Evolutionary conservation across 2,797 vertebrate species (phyloP), one percentile per base, ranked within the genome.

Genomic region (Pyrocephalus nanus): DNA sequence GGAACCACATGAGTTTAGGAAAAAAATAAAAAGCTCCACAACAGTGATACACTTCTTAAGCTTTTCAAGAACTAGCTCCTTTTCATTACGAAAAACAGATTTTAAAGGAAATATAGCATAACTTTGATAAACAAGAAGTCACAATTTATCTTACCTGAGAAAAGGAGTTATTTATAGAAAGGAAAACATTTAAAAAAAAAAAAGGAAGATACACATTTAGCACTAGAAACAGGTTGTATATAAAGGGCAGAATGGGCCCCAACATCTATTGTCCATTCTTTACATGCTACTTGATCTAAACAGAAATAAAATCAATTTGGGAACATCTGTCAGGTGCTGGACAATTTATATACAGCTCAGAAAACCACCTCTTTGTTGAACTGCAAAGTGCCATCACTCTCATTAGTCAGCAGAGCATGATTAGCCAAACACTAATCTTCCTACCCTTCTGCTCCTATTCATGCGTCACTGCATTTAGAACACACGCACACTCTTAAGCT

Each of bases 141-240:
- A 77, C 30, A 65, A 50, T 64, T 88, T 67, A 51, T 74, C 88
- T 92, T 88, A 93, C 92, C 90, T 92, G 92, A 53, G 45, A 93
- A 80, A 91, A 70, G 27, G 23, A 86, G 19, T 85, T 81, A 88
- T 3, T 76, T 45, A 93, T 0, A 82, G 54, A 65, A 89, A 67
- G 27, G 64, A 50, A 50, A 15, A 2, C 2, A 25, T 18, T 10
- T 20, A 38, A 61, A 58, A 54, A 11, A 11, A 55, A 34, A 29
- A 60, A 27, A 29, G 5, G 15, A 71, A 60, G 14, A 30, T 25
- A 69, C 0, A 36, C 43, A 71, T 54, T 50, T 15, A 51, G 22
- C 53, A 69, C 55, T 75, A 73, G 11, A 72, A 42, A 82, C 0
- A 65, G 26, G 15, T 47, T 34, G 15, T 7, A 64, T 36, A 88